These are phyloP conservation scores for Frankliniella intonsa DNA, from an alignment of 2,888 invertebrate species.

Conservation along the genomic window DNA sequence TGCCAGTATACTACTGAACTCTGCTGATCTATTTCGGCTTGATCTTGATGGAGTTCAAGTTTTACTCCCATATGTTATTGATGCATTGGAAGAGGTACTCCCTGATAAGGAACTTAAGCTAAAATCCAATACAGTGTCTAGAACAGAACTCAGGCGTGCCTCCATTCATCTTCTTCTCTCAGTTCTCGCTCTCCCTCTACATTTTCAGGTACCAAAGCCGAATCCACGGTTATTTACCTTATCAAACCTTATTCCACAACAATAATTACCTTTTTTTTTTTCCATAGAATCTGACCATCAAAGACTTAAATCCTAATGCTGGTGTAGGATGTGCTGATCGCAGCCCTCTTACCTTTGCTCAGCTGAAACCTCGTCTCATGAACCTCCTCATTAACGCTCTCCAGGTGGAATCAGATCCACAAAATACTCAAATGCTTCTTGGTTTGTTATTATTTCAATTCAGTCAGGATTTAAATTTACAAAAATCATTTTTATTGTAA, in stretches of 20 bases:
- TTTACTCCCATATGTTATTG: conserved; percentile 81
- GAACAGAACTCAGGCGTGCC: conserved; percentile 78
- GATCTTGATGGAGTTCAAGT: conserved; percentile 92
- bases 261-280: conserved; percentile 30
- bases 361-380: conserved; percentile 68
- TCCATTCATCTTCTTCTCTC: conserved; percentile 89
- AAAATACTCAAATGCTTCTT: conserved; percentile 82
- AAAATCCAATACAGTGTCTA: conserved; percentile 59
- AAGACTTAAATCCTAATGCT: conserved; percentile 42
- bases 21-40: conserved; percentile 79
- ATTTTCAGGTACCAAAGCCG: conserved; percentile 61
- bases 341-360: conserved; percentile 56
- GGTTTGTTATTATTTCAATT: conserved; percentile 45
- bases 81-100: conserved; percentile 84
- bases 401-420: conserved; percentile 76
- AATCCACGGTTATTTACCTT: conserved; percentile 30
- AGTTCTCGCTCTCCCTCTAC: conserved; percentile 85
- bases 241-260: conserved; percentile 32
- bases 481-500: conserved; percentile 13
- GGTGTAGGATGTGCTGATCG: conserved; percentile 37
- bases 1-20: conserved; percentile 81
- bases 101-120: conserved; percentile 79
- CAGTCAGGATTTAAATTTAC: not conserved
- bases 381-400: conserved; percentile 78
- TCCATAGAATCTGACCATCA: conserved; percentile 45